Evolutionary conservation across 2,113 vertebrate genomes (phyloP).

Genomic region (Pterocles gutturalis): DNA sequence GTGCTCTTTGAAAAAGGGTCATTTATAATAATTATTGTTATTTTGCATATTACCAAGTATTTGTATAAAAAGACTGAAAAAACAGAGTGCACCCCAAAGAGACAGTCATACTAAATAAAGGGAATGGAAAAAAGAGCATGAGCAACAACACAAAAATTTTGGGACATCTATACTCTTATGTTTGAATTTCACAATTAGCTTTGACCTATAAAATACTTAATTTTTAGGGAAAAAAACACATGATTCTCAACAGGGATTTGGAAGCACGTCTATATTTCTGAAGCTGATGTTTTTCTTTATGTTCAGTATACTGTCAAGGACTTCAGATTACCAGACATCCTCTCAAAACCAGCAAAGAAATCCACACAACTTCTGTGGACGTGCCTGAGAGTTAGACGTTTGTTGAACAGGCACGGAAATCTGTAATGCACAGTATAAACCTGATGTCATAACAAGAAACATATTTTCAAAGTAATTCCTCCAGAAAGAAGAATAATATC

Average conservation of each 20-base stretch:
- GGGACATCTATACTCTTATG: not conserved
- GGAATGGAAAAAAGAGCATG: not conserved
- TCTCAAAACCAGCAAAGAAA: not conserved
- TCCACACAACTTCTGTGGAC: not conserved
- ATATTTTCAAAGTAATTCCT: not conserved
- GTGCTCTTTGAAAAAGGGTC: not conserved
- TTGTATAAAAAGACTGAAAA: not conserved
- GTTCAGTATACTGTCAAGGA: not conserved
- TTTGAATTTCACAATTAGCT: not conserved
- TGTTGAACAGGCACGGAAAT: not conserved
- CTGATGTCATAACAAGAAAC: not conserved
- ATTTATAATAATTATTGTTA: not conserved
- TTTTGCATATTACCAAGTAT: not conserved
- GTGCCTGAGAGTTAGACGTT: not conserved
- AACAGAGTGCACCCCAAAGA: not conserved
- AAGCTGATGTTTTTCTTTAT: not conserved
- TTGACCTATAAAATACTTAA: not conserved
- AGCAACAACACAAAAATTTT: not conserved
- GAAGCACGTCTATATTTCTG: not conserved
- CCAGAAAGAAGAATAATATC: not conserved
- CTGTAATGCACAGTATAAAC: not conserved
- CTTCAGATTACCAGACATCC: not conserved
- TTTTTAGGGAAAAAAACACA: not conserved
- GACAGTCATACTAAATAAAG: not conserved
- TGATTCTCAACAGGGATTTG: not conserved